Conservation (phyloP, 2,888 invertebrate species). For the Sinohyriopsis cumingii region DNA sequence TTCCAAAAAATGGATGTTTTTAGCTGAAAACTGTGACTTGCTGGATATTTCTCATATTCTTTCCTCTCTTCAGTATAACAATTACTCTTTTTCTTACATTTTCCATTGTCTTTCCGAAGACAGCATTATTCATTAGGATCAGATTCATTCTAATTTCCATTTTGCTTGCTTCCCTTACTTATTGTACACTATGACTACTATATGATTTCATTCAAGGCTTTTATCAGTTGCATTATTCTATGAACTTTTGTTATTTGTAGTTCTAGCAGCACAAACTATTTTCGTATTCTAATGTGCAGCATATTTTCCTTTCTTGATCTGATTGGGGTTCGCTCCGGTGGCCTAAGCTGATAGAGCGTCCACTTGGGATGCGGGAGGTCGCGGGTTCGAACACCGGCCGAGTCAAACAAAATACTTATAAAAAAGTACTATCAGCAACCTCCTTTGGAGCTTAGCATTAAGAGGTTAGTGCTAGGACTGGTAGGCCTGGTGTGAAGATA, state of each 20-base stretch:
- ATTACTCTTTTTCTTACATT: not conserved
- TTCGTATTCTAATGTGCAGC: not conserved
- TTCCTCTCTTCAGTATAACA: not conserved
- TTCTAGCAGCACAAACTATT: not conserved
- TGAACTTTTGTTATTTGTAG: constrained; percentile 4
- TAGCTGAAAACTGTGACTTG: not conserved
- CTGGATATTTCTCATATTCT: not conserved
- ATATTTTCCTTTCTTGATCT: not conserved
- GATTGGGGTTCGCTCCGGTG: not conserved
- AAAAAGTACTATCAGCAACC: too few relatives aligned
- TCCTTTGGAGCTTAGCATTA: too few relatives aligned
- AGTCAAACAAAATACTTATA: too few relatives aligned
- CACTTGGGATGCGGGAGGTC: too few relatives aligned
- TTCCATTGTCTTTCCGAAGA: not conserved
- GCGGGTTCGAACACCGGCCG: too few relatives aligned
- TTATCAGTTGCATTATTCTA: constrained; percentile 1
- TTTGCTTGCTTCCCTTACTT: not conserved
- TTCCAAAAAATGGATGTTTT: not conserved
- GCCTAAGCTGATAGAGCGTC: too few relatives aligned
- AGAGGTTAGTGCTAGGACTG: too few relatives aligned
- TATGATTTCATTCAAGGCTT: not conserved
- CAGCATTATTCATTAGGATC: not conserved
- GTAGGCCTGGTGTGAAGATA: too few relatives aligned
- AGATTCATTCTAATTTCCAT: not conserved
- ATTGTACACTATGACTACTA: not conserved